Conservation (phyloP, 2,113 vertebrate genomes). For the Arvicanthis niloticus region DNA sequence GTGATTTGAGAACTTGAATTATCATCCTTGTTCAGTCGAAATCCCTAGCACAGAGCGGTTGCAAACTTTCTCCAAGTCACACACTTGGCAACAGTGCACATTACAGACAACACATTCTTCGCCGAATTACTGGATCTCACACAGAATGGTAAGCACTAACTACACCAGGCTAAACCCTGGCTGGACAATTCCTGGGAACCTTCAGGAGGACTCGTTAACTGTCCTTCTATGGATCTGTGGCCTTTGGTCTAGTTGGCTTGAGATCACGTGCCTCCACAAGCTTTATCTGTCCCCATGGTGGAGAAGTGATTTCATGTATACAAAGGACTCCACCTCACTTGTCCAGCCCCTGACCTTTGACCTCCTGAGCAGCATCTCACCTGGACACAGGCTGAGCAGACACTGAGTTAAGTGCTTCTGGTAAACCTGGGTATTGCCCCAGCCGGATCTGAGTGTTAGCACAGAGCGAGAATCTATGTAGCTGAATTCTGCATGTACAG, state of each 20-base stretch:
- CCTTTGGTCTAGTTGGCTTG: neutral
- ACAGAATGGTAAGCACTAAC: neutral
- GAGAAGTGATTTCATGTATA: neutral
- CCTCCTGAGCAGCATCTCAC: neutral
- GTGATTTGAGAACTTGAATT: neutral
- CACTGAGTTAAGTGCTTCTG: rapidly evolving
- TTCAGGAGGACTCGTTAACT: no score
- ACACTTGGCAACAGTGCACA: neutral
- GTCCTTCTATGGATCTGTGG: neutral
- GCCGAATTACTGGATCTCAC: neutral
- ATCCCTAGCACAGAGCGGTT: neutral
- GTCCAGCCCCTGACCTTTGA: neutral
- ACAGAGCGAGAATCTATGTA: rapidly evolving
- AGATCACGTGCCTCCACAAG: neutral
- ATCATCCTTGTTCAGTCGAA: neutral
- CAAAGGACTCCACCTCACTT: neutral
- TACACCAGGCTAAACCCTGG: neutral
- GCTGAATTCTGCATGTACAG: neutral
- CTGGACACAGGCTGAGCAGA: no score
- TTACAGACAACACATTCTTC: neutral
- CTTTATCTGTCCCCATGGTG: neutral
- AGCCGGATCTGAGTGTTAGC: neutral
- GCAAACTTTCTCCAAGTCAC: neutral
- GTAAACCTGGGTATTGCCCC: rapidly evolving
- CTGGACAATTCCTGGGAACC: neutral